phyloP scores from a whole-genome alignment of 2,797 vertebrate species.

The Acanthopagrus latus region DNA sequence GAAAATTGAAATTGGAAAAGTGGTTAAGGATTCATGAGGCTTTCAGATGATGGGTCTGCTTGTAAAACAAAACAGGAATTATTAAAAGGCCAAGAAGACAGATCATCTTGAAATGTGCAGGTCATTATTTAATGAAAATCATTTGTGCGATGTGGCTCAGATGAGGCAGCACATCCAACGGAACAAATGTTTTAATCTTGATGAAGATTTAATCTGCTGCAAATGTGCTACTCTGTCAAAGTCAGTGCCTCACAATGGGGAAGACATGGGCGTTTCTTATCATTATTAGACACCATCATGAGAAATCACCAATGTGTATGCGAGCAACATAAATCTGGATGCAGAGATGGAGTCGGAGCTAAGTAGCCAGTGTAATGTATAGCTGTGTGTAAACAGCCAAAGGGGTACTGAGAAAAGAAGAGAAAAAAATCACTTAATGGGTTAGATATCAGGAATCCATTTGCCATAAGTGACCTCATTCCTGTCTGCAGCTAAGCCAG shows the following conservation, averaged over 20 bases:
- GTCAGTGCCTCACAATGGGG: conserved; percentile 20
- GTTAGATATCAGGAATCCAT: conserved; percentile 76
- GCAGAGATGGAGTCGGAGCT: conserved; percentile 11
- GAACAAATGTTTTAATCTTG: conserved; percentile 35
- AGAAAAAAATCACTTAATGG: conserved; percentile 56
- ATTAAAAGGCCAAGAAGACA: conserved; percentile 16
- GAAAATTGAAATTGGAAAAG: conserved; percentile 24
- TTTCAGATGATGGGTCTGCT: conserved; percentile 10
- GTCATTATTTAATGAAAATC: background rate
- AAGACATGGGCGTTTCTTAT: conserved; percentile 13
- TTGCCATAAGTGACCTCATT: conserved; percentile 78
- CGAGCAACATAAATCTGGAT: conserved; percentile 21
- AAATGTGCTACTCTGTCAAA: conserved; percentile 53
- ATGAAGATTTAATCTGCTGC: conserved; percentile 22
- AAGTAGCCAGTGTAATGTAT: conserved; percentile 43
- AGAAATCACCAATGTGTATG: conserved; percentile 9
- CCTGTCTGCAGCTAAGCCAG: conserved; percentile 65
- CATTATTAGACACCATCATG: conserved; percentile 15
- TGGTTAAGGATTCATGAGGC: conserved; percentile 19
- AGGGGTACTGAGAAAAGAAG: conserved; percentile 16
- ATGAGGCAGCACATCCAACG: conserved; percentile 10
- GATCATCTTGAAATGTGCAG: background rate
- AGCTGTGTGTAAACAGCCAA: conserved; percentile 54
- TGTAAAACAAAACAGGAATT: conserved; percentile 29
- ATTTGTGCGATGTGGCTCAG: conserved; percentile 14